These are phyloP conservation scores for Himalopsyche japonica DNA, from an alignment of 2,888 invertebrate genomes.

Conservation along the genomic window DNA sequence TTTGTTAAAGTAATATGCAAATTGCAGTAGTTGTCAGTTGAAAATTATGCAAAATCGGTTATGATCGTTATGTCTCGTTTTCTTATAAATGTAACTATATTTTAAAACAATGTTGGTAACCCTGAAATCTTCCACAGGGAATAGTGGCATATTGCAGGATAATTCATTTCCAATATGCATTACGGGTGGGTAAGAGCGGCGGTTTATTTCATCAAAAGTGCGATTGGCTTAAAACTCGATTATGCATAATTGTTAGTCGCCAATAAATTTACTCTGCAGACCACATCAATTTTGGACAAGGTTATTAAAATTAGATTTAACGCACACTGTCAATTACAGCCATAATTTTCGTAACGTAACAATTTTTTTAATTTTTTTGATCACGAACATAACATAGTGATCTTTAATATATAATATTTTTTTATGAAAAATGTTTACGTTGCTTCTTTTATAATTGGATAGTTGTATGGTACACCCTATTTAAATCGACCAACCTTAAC, in stretches of 20 bases:
- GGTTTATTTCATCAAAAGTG: background rate
- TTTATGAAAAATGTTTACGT: no score
- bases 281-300: background rate
- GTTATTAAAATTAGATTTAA: background rate
- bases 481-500: no score
- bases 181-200: background rate
- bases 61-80: no score
- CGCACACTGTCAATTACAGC: background rate
- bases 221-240: background rate
- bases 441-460: no score
- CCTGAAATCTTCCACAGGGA: background rate
- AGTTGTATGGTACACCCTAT: no score
- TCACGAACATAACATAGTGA: no score
- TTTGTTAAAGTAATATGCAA: no score
- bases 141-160: background rate
- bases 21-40: no score
- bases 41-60: no score
- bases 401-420: no score
- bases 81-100: no score
- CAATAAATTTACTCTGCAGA: background rate
- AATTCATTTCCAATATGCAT: background rate
- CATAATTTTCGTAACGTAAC: background rate
- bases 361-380: background rate
- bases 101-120: background rate
- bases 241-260: background rate